Evolutionary conservation across 2,113 vertebrate species (phyloP).

Genomic region (Xiphophorus maculatus): DNA sequence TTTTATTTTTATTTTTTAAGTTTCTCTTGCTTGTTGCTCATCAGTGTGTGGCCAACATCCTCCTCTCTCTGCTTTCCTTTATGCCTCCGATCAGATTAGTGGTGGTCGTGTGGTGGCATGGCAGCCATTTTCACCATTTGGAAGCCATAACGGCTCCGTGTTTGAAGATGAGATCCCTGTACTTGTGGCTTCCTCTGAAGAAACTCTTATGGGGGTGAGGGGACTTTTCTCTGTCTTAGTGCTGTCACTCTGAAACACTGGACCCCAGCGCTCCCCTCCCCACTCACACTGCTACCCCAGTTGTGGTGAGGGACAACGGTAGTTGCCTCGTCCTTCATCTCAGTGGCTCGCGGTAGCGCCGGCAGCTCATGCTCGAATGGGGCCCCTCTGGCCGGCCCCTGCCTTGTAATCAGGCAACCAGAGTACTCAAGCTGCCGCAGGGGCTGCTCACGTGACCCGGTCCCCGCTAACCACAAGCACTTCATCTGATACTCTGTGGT

Average conservation of each 20-base stretch:
- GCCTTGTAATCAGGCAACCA: slow-evolving; percentile 82
- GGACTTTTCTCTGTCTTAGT: slow-evolving; percentile 72
- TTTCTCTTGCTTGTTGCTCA: slow-evolving; percentile 55
- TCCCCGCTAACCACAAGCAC: slow-evolving; percentile 80
- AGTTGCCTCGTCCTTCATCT: slow-evolving; percentile 64
- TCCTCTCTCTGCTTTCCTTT: slow-evolving; percentile 41
- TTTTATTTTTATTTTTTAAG: slow-evolving; percentile 40
- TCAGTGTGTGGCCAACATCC: slow-evolving; percentile 64
- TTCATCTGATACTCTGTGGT: slow-evolving; percentile 80
- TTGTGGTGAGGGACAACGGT: slow-evolving; percentile 33
- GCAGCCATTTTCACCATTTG: slow-evolving; percentile 78
- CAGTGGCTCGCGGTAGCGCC: slow-evolving; percentile 68
- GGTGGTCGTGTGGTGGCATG: slow-evolving; percentile 65
- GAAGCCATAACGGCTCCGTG: slow-evolving; percentile 68
- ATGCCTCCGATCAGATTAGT: slow-evolving; percentile 72
- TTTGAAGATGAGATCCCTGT: slow-evolving; percentile 82
- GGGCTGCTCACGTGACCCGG: slow-evolving; percentile 73
- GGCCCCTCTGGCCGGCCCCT: slow-evolving; percentile 66
- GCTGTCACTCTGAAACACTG: slow-evolving; percentile 49
- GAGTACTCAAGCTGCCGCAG: slow-evolving; percentile 62
- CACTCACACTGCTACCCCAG: slow-evolving; percentile 4
- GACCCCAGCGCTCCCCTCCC: slow-evolving; percentile 21
- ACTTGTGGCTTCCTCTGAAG: slow-evolving; percentile 81
- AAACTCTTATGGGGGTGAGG: slow-evolving; percentile 69
- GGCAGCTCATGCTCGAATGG: slow-evolving; percentile 71